phyloP scores from a whole-genome alignment of 30 jellyfish, hydroid and myxozoan species.

The Aurelia aurita region DNA sequence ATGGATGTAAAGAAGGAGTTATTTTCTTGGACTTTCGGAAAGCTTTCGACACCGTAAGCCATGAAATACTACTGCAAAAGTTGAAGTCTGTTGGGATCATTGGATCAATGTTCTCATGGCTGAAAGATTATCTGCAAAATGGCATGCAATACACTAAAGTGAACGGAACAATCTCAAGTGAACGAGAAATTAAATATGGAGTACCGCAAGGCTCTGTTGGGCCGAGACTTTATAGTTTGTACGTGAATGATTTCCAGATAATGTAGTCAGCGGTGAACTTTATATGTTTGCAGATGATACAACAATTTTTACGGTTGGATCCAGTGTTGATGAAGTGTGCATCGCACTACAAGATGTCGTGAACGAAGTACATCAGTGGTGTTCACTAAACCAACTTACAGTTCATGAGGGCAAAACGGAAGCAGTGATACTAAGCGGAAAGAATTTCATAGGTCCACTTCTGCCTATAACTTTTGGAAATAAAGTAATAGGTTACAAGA shows the following conservation, averaged over 20 bases:
- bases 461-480: too few species aligned
- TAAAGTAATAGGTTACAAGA: too few species aligned
- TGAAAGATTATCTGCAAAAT: slow-evolving; percentile 23
- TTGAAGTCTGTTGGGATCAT: slow-evolving; percentile 40
- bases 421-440: too few species aligned
- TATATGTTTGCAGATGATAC: slow-evolving; percentile 56
- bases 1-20: too few species aligned
- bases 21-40: slow-evolving; percentile 30
- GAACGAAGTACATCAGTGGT: too few species aligned
- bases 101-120: slow-evolving; percentile 31
- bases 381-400: too few species aligned
- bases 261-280: slow-evolving; percentile 37
- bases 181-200: slow-evolving; percentile 22
- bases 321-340: too few species aligned
- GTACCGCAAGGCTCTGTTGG: slow-evolving; percentile 72
- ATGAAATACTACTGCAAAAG: slow-evolving; percentile 18
- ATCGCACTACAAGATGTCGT: too few species aligned
- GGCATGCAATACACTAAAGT: slow-evolving; percentile 8
- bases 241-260: slow-evolving; percentile 43
- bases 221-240: slow-evolving; percentile 46
- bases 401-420: too few species aligned
- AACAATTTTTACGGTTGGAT: too few species aligned
- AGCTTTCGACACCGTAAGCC: slow-evolving; percentile 64
- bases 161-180: neutral
- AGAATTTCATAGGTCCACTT: too few species aligned